These are phyloP conservation scores for Guaruba guarouba DNA, from an alignment of 2,113 vertebrate species.

Conservation along the genomic window DNA sequence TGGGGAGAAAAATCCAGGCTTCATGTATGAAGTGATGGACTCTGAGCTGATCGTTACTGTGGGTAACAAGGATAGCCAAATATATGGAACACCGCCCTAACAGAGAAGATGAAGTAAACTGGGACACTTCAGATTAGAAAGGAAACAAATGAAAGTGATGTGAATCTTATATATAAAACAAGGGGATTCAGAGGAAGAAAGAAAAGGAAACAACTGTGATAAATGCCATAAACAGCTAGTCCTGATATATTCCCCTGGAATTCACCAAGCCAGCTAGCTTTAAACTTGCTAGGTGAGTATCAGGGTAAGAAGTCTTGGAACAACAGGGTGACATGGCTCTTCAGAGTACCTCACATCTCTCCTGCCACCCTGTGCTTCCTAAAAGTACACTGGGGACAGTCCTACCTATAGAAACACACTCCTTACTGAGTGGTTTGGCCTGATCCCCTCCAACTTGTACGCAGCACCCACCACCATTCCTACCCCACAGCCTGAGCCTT, in stretches of 20 bases:
- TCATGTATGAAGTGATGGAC: neutral
- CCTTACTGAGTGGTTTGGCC: too few relatives aligned
- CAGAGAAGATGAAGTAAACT: neutral
- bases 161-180: neutral
- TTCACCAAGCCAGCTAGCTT: neutral
- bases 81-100: accelerated
- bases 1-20: neutral
- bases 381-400: neutral
- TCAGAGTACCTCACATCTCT: neutral
- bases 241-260: neutral
- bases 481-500: neutral
- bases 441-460: neutral
- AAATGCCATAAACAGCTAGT: neutral
- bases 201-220: neutral
- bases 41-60: neutral
- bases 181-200: neutral
- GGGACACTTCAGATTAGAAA: neutral
- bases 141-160: neutral
- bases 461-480: neutral
- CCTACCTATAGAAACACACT: neutral
- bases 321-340: neutral
- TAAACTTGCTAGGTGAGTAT: neutral
- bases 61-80: neutral
- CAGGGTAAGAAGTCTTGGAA: neutral
- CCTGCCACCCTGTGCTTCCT: neutral